A percentile compares a stretch with the other conserved stretches of the same genome.
These are phyloP conservation scores for Siniperca scherzeri DNA, from an alignment of 2,797 vertebrate genomes.

Conservation along the genomic window DNA sequence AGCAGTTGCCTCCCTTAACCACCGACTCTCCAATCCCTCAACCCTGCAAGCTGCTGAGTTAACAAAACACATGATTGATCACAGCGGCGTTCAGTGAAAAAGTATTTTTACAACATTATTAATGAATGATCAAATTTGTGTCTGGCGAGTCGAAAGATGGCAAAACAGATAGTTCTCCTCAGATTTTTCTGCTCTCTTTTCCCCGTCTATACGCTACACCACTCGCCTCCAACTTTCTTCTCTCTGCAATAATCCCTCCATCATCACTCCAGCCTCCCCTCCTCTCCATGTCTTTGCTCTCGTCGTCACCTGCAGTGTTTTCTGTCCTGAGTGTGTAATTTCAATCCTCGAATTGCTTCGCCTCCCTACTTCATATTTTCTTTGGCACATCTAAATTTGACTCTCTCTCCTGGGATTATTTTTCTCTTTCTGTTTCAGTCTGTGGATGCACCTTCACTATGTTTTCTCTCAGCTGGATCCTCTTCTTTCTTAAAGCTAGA, in stretches of 20 bases:
- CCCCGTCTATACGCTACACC: not conserved
- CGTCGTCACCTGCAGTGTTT: conserved; percentile 19
- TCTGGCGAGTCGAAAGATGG: conserved; percentile 1
- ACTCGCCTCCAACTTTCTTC: conserved; percentile 13
- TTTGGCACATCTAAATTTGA: conserved; percentile 8
- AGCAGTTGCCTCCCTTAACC: conserved; percentile 18
- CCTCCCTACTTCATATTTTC: conserved; percentile 1
- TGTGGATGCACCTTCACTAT: not conserved
- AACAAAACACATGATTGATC: conserved; percentile 44
- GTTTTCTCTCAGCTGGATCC: not conserved
- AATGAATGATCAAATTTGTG: conserved; percentile 18
- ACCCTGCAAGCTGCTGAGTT: conserved; percentile 37
- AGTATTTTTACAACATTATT: conserved; percentile 39
- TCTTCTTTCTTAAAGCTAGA: not conserved
- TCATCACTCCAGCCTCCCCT: not conserved
- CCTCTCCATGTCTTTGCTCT: conserved; percentile 7
- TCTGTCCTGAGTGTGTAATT: conserved; percentile 12
- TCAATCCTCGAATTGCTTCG: not conserved
- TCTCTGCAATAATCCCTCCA: conserved; percentile 18
- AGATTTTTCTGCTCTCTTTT: not conserved
- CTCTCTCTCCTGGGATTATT: not conserved
- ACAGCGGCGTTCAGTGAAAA: rapidly evolving
- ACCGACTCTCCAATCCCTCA: conserved; percentile 10
- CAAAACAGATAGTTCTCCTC: conserved; percentile 33
- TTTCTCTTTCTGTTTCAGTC: conserved; percentile 1